Conservation (phyloP, 37 sponge, comb jelly and placozoan species). For the Chondrosia reniformis region DNA sequence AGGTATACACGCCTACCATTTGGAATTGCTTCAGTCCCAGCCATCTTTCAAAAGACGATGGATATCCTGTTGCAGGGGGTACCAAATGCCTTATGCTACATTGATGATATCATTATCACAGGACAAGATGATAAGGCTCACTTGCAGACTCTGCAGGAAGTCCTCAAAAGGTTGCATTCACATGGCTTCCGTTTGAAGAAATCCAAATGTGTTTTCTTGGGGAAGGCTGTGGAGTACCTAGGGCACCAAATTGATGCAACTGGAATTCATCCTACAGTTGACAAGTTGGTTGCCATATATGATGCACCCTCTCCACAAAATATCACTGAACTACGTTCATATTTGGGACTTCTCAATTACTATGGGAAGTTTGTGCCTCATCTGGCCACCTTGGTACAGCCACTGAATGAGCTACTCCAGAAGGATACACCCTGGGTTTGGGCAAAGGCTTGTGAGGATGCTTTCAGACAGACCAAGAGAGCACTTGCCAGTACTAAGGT, state of each 20-base stretch:
- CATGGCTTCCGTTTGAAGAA: conserved; percentile 23
- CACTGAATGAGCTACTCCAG: conserved; percentile 19
- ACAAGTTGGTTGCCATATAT: conserved; percentile 20
- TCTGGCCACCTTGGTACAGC: conserved; percentile 11
- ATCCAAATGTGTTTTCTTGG: conserved; percentile 17
- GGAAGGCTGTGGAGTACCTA: conserved; percentile 17
- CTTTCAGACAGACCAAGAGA: conserved; percentile 19
- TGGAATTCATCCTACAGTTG: conserved; percentile 19
- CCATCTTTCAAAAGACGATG: too few species aligned
- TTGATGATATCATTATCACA: conserved; percentile 28
- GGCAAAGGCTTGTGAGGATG: not conserved
- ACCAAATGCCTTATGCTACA: too few species aligned
- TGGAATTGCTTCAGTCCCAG: too few species aligned
- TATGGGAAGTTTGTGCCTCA: conserved; percentile 28
- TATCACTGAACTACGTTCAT: conserved; percentile 23
- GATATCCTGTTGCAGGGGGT: too few species aligned
- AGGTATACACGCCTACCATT: too few species aligned
- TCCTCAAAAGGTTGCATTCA: conserved; percentile 1
- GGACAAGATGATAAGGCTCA: conserved; percentile 21
- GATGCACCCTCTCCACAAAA: conserved; percentile 22
- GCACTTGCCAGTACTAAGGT: conserved; percentile 10
- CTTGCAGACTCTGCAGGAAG: conserved; percentile 2
- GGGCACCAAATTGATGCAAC: conserved; percentile 21
- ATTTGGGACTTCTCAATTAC: conserved; percentile 32
- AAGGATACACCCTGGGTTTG: conserved; percentile 2